Base-by-base conservation (phyloP, 2,888 invertebrate genomes). In the Hanleya hanleyi region DNA sequence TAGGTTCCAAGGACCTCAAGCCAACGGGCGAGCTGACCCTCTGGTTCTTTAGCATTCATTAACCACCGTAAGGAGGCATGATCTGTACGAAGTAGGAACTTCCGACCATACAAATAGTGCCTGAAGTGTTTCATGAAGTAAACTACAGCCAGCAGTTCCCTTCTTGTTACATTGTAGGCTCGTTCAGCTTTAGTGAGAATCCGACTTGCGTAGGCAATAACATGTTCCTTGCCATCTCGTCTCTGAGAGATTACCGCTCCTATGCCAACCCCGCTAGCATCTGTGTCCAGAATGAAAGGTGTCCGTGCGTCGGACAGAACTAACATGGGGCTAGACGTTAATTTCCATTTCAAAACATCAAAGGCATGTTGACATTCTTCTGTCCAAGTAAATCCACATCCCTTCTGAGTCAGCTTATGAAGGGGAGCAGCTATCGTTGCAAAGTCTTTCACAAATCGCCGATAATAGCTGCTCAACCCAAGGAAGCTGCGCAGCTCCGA, bases 231-330 rank as follows among this genome's bases (percentile, higher is more conserved):
- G 1, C 75, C 77, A 29, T 76, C 71, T 50, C 78, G 73, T 9
- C 73, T 49, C 73, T 82, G 79, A 33, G 79, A 78, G 15, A 80
- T 38, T 9, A 81, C 79, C 6, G 74, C 77, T 6, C 81, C 81
- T 9, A 83, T 76, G 3, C 77, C 79, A 37, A 9, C 33, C 15
- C 66, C 71, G 64, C 78, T 76, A 15, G 80, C 83, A 74, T 83
- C 79, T n/a, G 76, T 79, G 61, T 83, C 81, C n/a, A 81, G 49
- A 12, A 81, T 71, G 68, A 77, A 79, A 9, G 22, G 26, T 1
- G 57, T 71, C n/a, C 76, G 51, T n/a, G 12, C 12, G 36, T 75
- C 57, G 12, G 74, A 77, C 50, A 67, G 77, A 1, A 67, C 36
- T 4, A 81, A 66, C 36, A 81, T 69, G 18, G 79, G 79, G 18